A percentile compares a stretch with the other conserved stretches of the same genome.
phyloP scores from a whole-genome alignment of 92 coral and sea anemone species.

The Phenganax stokvisi region DNA sequence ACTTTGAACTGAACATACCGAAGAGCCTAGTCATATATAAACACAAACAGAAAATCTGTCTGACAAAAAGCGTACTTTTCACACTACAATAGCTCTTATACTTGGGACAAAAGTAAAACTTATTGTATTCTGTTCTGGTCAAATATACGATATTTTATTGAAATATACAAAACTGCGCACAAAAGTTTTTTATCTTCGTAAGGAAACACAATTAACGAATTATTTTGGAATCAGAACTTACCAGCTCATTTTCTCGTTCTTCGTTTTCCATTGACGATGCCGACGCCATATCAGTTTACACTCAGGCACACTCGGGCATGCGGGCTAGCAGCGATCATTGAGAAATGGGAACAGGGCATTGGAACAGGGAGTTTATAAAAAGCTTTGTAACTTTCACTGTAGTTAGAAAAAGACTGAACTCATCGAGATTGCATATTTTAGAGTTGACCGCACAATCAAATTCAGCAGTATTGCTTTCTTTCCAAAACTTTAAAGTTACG shows the following conservation, averaged over 20 bases:
- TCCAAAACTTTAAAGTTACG: too few species aligned
- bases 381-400: too few species aligned
- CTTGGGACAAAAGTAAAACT: neutral
- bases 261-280: slow-evolving; percentile 21
- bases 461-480: too few species aligned
- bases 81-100: slow-evolving; percentile 3
- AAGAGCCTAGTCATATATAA: neutral
- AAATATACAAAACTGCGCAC: neutral
- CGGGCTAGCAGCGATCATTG: neutral
- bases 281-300: slow-evolving; percentile 16
- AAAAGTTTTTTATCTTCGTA: neutral
- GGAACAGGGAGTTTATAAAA: too few species aligned
- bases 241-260: slow-evolving; percentile 35
- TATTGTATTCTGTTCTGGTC: neutral
- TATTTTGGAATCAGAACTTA: slow-evolving; percentile 18
- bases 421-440: too few species aligned
- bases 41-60: slow-evolving; percentile 23
- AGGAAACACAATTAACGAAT: neutral
- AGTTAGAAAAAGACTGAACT: too few species aligned
- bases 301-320: slow-evolving; percentile 24
- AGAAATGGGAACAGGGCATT: too few species aligned
- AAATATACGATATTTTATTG: neutral
- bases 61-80: neutral
- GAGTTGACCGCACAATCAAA: too few species aligned
- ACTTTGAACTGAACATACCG: neutral